These are phyloP conservation scores for Otolemur crassicaudatus DNA, from an alignment of 2,797 vertebrate species.

Conservation along the genomic window DNA sequence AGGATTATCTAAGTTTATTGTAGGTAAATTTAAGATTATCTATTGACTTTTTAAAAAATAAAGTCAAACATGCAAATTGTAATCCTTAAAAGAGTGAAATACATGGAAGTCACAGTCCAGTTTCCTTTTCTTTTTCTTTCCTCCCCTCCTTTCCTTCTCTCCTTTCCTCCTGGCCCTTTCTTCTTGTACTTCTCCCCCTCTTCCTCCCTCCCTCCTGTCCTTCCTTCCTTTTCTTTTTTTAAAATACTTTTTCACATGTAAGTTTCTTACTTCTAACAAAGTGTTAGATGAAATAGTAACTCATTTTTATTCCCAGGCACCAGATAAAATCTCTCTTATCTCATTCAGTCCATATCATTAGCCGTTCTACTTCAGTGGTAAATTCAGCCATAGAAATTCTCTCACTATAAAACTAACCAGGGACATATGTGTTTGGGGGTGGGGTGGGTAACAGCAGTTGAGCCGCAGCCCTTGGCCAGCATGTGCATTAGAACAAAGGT, in stretches of 20 bases:
- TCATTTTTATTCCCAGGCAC: constrained; percentile 64
- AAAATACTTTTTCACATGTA: constrained; percentile 19
- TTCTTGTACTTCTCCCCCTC: neutral
- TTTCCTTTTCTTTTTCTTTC: neutral
- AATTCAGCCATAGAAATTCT: constrained; percentile 23
- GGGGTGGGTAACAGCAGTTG: neutral
- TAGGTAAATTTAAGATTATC: too few species aligned
- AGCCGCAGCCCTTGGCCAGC: neutral
- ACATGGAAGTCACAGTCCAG: neutral
- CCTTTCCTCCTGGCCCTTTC: neutral
- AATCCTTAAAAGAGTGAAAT: neutral
- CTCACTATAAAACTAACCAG: constrained; percentile 21
- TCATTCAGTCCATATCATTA: constrained; percentile 17
- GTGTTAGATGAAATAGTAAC: constrained; percentile 36
- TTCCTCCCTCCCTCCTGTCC: neutral
- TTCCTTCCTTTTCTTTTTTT: neutral
- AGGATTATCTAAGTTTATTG: neutral
- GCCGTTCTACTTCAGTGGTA: constrained; percentile 56
- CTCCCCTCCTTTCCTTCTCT: too few species aligned
- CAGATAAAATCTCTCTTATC: constrained; percentile 55
- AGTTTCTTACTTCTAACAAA: constrained; percentile 41
- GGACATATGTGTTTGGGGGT: too few species aligned
- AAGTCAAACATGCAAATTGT: constrained; percentile 26
- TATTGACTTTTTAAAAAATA: neutral
- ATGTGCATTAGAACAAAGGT: constrained; percentile 24